These are phyloP conservation scores for Yponomeuta evonymella DNA, from an alignment of 2,888 invertebrate species.

Conservation along the genomic window DNA sequence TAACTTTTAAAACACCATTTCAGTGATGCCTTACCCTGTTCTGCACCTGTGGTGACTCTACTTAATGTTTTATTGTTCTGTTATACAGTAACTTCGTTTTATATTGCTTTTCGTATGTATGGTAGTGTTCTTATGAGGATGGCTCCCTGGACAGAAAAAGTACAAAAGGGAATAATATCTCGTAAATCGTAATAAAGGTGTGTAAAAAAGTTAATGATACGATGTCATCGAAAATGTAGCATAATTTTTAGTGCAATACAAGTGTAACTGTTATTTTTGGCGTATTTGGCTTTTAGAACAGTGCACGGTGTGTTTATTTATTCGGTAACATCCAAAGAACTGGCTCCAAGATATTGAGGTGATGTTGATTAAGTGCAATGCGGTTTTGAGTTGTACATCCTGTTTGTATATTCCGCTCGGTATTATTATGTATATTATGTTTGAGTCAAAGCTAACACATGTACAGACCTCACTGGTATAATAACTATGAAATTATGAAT, in stretches of 20 bases:
- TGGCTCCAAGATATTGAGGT: background rate
- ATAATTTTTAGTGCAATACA: conserved; percentile 71
- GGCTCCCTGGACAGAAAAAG: conserved; percentile 35
- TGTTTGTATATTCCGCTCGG: conserved; percentile 9
- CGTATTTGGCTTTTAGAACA: conserved; percentile 31
- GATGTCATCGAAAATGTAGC: conserved; percentile 45
- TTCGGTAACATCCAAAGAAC: background rate
- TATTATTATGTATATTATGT: conserved; percentile 16
- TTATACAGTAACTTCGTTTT: conserved; percentile 26
- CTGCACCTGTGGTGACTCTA: conserved; percentile 25
- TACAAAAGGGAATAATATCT: conserved; percentile 43
- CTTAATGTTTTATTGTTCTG: conserved; percentile 18
- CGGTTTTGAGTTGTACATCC: background rate
- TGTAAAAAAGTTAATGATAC: background rate
- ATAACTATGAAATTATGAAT: conserved; percentile 34
- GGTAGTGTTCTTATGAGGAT: conserved; percentile 28
- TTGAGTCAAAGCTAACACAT: conserved; percentile 33
- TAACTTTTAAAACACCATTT: conserved; percentile 46
- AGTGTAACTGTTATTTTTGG: conserved; percentile 32
- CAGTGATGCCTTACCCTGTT: conserved; percentile 53
- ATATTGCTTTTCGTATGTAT: conserved; percentile 32
- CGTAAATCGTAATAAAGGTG: conserved; percentile 9
- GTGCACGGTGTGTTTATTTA: background rate
- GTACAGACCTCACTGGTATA: conserved; percentile 39
- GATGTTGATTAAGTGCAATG: background rate